These are phyloP conservation scores for Pinctada fucata DNA, from an alignment of 2,888 invertebrate genomes.

Conservation along the genomic window DNA sequence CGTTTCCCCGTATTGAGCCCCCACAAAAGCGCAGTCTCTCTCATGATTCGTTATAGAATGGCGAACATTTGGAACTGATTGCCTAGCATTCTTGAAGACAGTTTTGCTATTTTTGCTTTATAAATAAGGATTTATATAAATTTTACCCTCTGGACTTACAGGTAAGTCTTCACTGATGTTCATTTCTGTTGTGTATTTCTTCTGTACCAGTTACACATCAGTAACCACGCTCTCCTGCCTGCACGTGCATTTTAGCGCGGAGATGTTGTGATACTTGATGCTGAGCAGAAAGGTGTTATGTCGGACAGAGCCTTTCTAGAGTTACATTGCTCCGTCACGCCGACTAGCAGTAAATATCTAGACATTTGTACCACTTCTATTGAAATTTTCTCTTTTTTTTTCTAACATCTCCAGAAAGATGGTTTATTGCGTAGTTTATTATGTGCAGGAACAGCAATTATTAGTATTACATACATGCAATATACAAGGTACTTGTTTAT, in stretches of 20 bases:
- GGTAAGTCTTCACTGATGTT: background rate
- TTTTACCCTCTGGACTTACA: too few relatives aligned
- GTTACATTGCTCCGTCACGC: background rate
- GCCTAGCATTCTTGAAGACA: background rate
- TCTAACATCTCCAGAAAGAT: too few relatives aligned
- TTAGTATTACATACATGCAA: too few relatives aligned
- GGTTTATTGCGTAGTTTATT: too few relatives aligned
- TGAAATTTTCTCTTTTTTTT: too few relatives aligned
- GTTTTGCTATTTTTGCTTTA: too few relatives aligned
- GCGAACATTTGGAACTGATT: constrained; percentile 26
- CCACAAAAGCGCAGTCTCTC: constrained; percentile 6
- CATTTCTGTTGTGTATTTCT: background rate
- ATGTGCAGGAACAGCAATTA: too few relatives aligned
- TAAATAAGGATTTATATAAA: too few relatives aligned
- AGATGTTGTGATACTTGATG: background rate
- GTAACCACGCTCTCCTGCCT: background rate
- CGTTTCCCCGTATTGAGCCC: constrained; percentile 13
- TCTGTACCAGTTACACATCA: background rate
- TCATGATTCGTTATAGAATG: constrained; percentile 28
- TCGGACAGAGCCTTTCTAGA: background rate
- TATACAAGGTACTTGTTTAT: too few relatives aligned
- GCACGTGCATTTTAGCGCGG: background rate
- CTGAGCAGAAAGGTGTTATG: background rate
- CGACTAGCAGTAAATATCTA: too few relatives aligned
- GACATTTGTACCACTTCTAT: too few relatives aligned